Base-by-base conservation (phyloP, 2,888 invertebrate species). In the Cristatella mucedo region DNA sequence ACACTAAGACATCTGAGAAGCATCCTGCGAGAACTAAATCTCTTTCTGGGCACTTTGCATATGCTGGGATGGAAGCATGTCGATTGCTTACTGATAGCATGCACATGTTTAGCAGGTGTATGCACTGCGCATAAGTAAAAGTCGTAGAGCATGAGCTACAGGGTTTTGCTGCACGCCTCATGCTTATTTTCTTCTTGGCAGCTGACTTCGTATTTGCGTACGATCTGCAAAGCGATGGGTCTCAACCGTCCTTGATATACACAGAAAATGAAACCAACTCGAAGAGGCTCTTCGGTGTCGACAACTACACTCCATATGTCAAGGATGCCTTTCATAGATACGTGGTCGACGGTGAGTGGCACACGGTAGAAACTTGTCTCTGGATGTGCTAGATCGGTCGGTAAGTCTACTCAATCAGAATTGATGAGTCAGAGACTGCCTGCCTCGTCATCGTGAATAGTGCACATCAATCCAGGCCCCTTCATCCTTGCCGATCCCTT, bases 221-320 rank as follows among this genome's bases (percentile, higher is more conserved):
- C 2, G 46, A 36, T 9, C 29, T 33, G 22, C 41, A 26, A 11
- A 33, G 42, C 6, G 38, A 29, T 21, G 45, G 41, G 6, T 6
- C 9, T 21, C 3, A n/a, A 5, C 42, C 41, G 2, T 4, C 42
- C 1, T 30, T 49, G n/a, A 37, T 49, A 11, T 49, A 47, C 44
- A 49, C 50, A 7, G 49, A 49, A 38, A 50, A 50, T 33, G 50
- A 50, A 32, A 50, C 49, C 24, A 49, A 51, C 41, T 33, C 38
- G 3, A 19, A 29, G 29, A 37, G 19, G 13, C 38, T 49, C 13
- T 49, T 32, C 18, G 41, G 33, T 18, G 38, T 34, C 5, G 44
- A 48, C 5, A 45, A 22, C 20, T 39, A 44, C 39, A 49, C 40
- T 11, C 32, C 33, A 2, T 41, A 40, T 33, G 38, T 46, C 29